These are phyloP conservation scores for Pycnomerus fuliginosus DNA, from an alignment of 2,888 invertebrate genomes.

Conservation along the genomic window DNA sequence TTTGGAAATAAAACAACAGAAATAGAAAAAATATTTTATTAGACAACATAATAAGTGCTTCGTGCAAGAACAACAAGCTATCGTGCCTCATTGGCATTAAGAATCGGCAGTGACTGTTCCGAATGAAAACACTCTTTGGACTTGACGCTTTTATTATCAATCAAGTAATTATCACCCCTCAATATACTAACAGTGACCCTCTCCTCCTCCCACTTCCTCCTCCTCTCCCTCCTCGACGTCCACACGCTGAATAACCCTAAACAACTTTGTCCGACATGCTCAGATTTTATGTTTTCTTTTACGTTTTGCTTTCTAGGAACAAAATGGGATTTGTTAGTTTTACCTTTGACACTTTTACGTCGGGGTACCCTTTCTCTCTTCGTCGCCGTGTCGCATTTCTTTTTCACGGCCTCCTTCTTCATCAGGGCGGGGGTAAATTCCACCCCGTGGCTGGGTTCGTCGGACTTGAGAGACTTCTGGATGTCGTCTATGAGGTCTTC, in stretches of 20 bases:
- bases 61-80: too few relatives aligned
- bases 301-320: constrained; percentile 45
- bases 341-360: neutral
- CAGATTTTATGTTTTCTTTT: constrained; percentile 40
- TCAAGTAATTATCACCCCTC: constrained; percentile 40
- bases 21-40: too few relatives aligned
- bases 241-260: constrained; percentile 36
- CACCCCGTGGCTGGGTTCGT: constrained; percentile 40
- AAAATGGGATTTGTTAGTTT: constrained; percentile 43
- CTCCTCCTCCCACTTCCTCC: constrained; percentile 56
- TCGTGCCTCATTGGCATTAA: too few relatives aligned
- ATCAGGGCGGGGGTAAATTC: constrained; percentile 5
- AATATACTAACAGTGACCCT: constrained; percentile 60
- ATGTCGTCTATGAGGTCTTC: constrained; percentile 68
- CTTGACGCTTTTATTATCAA: too few relatives aligned
- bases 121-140: too few relatives aligned
- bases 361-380: constrained; percentile 9
- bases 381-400: constrained; percentile 23
- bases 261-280: constrained; percentile 20
- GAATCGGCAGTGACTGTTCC: too few relatives aligned
- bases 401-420: constrained; percentile 31
- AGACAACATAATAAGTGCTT: too few relatives aligned
- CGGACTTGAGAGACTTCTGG: constrained; percentile 51
- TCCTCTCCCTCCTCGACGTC: constrained; percentile 28
- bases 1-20: too few relatives aligned